phyloP scores from a whole-genome alignment of 2,888 invertebrate genomes.

The Eumacrocentrus americanus region DNA sequence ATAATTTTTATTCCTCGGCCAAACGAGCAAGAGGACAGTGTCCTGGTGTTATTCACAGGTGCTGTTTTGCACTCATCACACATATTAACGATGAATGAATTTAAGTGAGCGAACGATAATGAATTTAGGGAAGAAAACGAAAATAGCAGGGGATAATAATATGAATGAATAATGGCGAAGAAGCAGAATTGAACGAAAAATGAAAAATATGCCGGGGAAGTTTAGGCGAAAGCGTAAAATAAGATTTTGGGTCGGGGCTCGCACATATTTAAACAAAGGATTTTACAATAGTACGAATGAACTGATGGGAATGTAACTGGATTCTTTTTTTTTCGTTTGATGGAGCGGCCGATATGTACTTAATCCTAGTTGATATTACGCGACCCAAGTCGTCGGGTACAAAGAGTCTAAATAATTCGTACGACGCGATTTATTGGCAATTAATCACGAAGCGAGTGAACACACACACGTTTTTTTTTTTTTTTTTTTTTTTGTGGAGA shows the following conservation, averaged over 20 bases:
- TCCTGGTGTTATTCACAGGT: neutral
- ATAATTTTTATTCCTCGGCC: constrained; percentile 8
- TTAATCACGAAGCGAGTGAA: constrained; percentile 8
- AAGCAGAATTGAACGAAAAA: no score
- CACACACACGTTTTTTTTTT: no score
- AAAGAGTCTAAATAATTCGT: neutral
- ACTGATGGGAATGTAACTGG: neutral
- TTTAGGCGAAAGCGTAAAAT: neutral
- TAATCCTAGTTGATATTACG: constrained; percentile 36
- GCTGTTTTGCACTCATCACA: neutral
- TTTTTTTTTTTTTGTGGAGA: neutral
- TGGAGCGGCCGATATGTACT: constrained; percentile 36
- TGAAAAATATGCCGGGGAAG: neutral
- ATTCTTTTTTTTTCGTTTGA: constrained; percentile 7
- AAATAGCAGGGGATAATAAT: neutral
- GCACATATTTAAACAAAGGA: constrained; percentile 13
- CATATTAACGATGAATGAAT: neutral
- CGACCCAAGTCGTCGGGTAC: neutral
- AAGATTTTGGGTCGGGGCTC: constrained; percentile 24
- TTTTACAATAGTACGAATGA: no score
- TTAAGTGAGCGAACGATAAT: no score
- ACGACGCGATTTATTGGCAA: constrained; percentile 6
- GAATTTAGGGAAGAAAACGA: no score
- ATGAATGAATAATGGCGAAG: no score
- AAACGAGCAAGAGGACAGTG: neutral